phyloP scores from a whole-genome alignment of 2,888 invertebrate genomes.

The Aproaerema taeniolella region DNA sequence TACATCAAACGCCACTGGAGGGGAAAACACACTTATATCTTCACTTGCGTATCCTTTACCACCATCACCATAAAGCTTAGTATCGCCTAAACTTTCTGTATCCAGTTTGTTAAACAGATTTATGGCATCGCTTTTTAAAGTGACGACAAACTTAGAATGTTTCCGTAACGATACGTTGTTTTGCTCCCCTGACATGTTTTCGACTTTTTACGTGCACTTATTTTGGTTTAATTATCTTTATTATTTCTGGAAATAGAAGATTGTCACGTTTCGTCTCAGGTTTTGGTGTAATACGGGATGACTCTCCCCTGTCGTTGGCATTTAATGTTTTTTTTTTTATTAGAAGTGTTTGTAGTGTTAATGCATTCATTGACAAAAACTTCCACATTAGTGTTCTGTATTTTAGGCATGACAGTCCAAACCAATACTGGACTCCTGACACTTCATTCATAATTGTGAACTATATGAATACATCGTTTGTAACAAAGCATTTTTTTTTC shows the following conservation, averaged over 20 bases:
- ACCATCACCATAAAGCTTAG: conserved; percentile 19
- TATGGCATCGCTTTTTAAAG: conserved; percentile 47
- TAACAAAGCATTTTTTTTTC: too few species aligned
- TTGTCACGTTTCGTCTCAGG: conserved; percentile 1
- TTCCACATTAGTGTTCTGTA: too few species aligned
- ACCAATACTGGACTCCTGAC: too few species aligned
- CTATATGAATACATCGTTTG: too few species aligned
- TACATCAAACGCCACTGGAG: conserved; percentile 58
- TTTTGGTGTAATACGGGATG: conserved; percentile 3
- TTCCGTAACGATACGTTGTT: conserved; percentile 47
- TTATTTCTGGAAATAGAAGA: conserved; percentile 19
- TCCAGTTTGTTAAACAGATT: conserved; percentile 22
- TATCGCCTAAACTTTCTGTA: conserved; percentile 22
- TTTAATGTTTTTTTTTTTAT: conserved; percentile 6
- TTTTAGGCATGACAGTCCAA: too few species aligned
- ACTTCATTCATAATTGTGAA: too few species aligned
- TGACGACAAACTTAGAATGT: conserved; percentile 59
- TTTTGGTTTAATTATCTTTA: conserved; percentile 31
- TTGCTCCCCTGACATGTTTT: conserved; percentile 17
- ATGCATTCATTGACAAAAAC: too few species aligned
- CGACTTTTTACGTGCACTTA: conserved; percentile 14
- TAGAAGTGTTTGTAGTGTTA: background rate
- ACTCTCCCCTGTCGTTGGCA: conserved; percentile 6
- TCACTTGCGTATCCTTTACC: conserved; percentile 25
- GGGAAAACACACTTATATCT: conserved; percentile 38